Evolutionary conservation across 1,140 invertebrate species (phyloP).

Genomic region (Gyrodactylus bullatarudis): DNA sequence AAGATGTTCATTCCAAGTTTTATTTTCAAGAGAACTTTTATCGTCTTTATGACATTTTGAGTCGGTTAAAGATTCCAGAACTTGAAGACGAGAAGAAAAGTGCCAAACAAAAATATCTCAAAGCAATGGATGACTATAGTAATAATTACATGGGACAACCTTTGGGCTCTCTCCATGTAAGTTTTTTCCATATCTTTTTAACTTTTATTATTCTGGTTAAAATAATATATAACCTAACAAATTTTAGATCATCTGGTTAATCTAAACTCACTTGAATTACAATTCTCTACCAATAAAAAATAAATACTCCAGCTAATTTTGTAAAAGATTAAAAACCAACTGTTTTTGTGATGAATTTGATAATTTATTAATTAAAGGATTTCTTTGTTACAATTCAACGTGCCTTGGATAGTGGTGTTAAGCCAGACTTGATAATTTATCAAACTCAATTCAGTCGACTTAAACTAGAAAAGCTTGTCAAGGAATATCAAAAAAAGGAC

Average conservation of each 20-base stretch:
- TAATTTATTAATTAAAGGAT: not conserved
- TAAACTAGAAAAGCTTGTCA: not conserved
- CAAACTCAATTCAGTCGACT: not conserved
- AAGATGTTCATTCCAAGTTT: not conserved
- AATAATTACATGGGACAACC: not conserved
- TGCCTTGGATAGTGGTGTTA: not conserved
- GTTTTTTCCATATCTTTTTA: not conserved
- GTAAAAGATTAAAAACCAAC: no score
- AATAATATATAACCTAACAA: no score
- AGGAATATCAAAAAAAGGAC: not conserved
- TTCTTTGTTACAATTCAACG: not conserved
- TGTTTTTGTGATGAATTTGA: not conserved
- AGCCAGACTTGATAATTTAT: not conserved
- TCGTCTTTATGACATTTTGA: not conserved
- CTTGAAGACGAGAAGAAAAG: not conserved
- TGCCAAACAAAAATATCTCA: not conserved
- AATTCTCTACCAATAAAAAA: no score
- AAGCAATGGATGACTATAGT: not conserved
- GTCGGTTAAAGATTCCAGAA: not conserved
- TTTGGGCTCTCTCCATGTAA: not conserved
- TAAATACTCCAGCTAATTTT: no score
- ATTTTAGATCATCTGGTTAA: no score
- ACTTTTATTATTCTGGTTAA: not conserved
- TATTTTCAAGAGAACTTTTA: not conserved
- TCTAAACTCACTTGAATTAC: no score